These are phyloP conservation scores for Oscheius sp. DNA, from an alignment of 1,140 invertebrate genomes.

Conservation along the genomic window DNA sequence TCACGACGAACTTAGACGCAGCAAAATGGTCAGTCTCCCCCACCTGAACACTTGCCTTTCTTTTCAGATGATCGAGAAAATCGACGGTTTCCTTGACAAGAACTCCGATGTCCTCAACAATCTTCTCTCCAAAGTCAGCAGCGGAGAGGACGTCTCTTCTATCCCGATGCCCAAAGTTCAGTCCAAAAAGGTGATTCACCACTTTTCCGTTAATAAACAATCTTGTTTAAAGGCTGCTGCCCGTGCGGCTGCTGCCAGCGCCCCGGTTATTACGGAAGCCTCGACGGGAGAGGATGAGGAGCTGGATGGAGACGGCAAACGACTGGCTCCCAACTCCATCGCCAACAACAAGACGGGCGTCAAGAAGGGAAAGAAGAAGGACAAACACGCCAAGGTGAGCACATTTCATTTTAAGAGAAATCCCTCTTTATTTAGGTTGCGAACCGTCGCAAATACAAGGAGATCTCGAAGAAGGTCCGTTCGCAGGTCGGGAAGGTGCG, in stretches of 20 bases:
- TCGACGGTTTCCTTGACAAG: conserved; percentile 10
- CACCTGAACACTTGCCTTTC: not conserved
- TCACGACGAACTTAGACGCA: not conserved
- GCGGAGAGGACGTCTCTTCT: not conserved
- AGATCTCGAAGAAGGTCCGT: conserved; percentile 25
- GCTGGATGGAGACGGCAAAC: conserved; percentile 18
- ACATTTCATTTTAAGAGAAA: not conserved
- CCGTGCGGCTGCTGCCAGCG: not conserved
- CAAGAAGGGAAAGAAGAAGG: conserved; percentile 26
- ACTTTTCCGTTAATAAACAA: not conserved
- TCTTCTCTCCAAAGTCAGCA: not conserved
- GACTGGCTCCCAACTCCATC: conserved; percentile 15
- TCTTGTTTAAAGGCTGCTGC: not conserved
- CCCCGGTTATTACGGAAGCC: not conserved
- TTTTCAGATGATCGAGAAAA: conserved; percentile 25
- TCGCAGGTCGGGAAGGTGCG: conserved; percentile 37
- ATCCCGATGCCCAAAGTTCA: not conserved
- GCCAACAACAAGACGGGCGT: conserved; percentile 17
- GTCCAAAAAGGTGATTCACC: conserved; percentile 14
- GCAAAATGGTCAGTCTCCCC: not conserved
- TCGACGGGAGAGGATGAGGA: not conserved
- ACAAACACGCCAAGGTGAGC: conserved; percentile 21
- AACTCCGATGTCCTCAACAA: conserved; percentile 27
- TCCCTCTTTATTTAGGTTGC: conserved; percentile 9
- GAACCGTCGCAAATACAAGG: conserved; percentile 20